Evolutionary conservation across 2,888 invertebrate genomes (phyloP), one percentile per base, ranked within the genome.

Genomic region (Apoda limacodes): DNA sequence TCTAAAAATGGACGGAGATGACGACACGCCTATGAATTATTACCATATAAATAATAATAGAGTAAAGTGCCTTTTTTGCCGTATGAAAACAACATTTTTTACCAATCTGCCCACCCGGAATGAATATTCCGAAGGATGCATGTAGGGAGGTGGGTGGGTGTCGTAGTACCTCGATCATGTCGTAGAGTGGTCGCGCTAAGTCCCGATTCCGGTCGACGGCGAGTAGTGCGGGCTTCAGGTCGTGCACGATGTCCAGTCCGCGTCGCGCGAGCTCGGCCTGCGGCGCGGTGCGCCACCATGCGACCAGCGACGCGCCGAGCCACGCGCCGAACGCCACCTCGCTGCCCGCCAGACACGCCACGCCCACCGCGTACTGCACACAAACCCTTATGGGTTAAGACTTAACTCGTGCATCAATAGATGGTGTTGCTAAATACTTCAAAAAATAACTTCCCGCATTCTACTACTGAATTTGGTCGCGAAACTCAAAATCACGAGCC

Each of bases 301-400:
- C 60, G 50, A 54, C 61, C 57, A 78, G 62, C 46, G 76, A 72
- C 24, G 62, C 60, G 42, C 55, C 66, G 75, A 78, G 68, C 78
- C 78, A 78, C 46, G 71, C 72, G 48, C 67, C 76, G 64, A 70
- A 78, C 43, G 63, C 65, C 50, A 76, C 54, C 60, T 78, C 76
- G 53, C 67, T 66, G 38, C 54, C 44, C 42, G 63, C 74, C 53
- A 78, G 60, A 49, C 60, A 60, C 42, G 43, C 58, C 56, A 80
- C 74, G 41, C 76, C 78, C 27, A 36, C 58, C 29, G 55, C 55
- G 57, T 78, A 78, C 61, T 68, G 59, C 10, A 7, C 17, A 43
- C 15, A 22, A 25, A 31, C 13, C 15, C 9, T 27, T 26, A 20
- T 9, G 12, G 6, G 23, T 28, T 4, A 23, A 23, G 6, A 5